Evolutionary conservation across 2,888 invertebrate species (phyloP), one percentile per base, ranked within the genome.

Genomic region (Amorpha juglandis): DNA sequence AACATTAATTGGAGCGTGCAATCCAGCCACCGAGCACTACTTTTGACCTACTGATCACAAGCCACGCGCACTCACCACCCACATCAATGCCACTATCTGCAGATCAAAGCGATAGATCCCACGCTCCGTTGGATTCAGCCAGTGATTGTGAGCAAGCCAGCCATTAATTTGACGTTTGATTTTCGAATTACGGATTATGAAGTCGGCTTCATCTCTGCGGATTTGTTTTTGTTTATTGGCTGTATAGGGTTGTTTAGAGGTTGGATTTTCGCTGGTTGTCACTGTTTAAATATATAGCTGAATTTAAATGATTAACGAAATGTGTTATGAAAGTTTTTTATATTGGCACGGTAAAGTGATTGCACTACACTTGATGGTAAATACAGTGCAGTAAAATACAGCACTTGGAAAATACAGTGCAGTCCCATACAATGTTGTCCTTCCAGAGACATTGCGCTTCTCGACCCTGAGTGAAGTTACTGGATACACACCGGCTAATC

Each of bases 51-150:
- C 53, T 66, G 66, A 66, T 63, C 53, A 50, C 19, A 47, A 33
- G 71, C 69, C 68, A 69, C 64, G 51, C 50, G 64, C 72, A 71
- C 72, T 38, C 65, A 50, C 55, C 50, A 81, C 81, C 81, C 80
- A 74, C 77, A 76, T 81, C 81, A 80, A 63, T 66, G 73, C 70
- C 72, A 75, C 79, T 72, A 74, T 71, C 73, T 64, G 68, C 70
- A 75, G 79, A 79, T 82, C 82, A 82, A 82, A 82, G 82, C 19
- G 6, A 33, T 45, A 47, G 16, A 47, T 35, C 14, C 47, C 47
- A 35, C 58, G 48, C 55, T 19, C 53, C 64, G 64, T 45, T 58
- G 35, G 48, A 47, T 47, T 42, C 42, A 35, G 50, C 63, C 51
- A 38, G 47, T 53, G 42, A 62, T 62, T 47, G 45, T 47, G 47